phyloP scores from a whole-genome alignment of 2,888 invertebrate species.

The Caenorhabditis sp. region DNA sequence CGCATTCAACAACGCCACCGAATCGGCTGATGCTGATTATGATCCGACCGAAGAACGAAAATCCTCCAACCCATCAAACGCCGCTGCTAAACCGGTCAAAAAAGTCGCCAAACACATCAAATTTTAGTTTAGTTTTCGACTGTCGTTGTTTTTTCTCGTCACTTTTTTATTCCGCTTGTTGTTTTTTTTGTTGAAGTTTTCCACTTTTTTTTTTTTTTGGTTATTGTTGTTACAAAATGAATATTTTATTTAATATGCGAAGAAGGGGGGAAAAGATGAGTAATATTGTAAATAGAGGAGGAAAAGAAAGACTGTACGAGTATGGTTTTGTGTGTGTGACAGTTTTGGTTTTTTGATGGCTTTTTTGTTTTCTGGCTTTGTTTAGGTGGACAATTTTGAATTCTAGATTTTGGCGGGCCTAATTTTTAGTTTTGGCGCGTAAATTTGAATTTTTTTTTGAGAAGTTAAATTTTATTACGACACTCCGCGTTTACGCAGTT shows the following conservation, averaged over 20 bases:
- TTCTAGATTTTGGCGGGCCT: too few relatives aligned
- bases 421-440: too few relatives aligned
- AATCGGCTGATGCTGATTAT: constrained; percentile 41
- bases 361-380: background rate
- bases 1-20: background rate
- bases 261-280: constrained; percentile 4
- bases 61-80: too few relatives aligned
- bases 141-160: background rate
- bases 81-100: constrained; percentile 5
- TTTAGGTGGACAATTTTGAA: too few relatives aligned
- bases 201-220: background rate
- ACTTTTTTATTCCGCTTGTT: background rate
- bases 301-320: background rate
- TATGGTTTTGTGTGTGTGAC: background rate
- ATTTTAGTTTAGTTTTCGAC: constrained; percentile 21
- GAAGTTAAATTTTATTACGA: too few relatives aligned
- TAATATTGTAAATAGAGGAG: background rate
- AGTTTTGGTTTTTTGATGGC: background rate
- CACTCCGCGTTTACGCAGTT: too few relatives aligned
- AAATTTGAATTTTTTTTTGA: too few relatives aligned
- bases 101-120: constrained; percentile 34
- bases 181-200: constrained; percentile 1
- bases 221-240: constrained; percentile 1
- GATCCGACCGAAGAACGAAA: constrained; percentile 27
- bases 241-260: constrained; percentile 1